These are phyloP conservation scores for Schrankia costaestrigalis DNA, from an alignment of 2,888 invertebrate genomes.

Conservation along the genomic window DNA sequence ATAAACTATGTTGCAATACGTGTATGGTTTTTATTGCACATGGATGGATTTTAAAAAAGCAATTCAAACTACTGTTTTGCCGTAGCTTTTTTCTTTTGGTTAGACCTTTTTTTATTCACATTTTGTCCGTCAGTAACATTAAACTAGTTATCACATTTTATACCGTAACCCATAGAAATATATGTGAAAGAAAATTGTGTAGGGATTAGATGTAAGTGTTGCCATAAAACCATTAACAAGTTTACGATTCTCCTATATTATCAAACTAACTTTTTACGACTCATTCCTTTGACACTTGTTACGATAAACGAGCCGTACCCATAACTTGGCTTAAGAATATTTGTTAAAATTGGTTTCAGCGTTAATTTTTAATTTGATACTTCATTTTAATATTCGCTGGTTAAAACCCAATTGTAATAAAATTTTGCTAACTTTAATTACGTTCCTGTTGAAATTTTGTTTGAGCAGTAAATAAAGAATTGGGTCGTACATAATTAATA, in stretches of 20 bases:
- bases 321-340: no score
- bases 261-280: constrained; percentile 9
- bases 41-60: no score
- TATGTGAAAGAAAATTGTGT: no score
- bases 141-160: no score
- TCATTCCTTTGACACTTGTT: constrained; percentile 6
- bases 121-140: no score
- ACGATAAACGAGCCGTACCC: constrained; percentile 10
- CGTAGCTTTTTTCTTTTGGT: no score
- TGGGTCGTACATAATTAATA: constrained; percentile 1
- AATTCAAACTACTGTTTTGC: no score
- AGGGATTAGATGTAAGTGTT: no score
- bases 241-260: constrained; percentile 13
- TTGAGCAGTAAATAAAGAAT: constrained; percentile 6
- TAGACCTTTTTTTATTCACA: no score
- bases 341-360: background rate
- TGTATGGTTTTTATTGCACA: no score
- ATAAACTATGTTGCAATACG: no score
- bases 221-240: constrained; percentile 14
- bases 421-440: constrained; percentile 3
- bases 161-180: no score
- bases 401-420: background rate
- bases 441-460: constrained; percentile 1
- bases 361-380: background rate
- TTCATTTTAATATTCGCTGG: background rate